Percentiles rank a stretch among this genome's conserved stretches.
Conservation (phyloP, 2,888 invertebrate species). For the Harpalus rubripes region DNA sequence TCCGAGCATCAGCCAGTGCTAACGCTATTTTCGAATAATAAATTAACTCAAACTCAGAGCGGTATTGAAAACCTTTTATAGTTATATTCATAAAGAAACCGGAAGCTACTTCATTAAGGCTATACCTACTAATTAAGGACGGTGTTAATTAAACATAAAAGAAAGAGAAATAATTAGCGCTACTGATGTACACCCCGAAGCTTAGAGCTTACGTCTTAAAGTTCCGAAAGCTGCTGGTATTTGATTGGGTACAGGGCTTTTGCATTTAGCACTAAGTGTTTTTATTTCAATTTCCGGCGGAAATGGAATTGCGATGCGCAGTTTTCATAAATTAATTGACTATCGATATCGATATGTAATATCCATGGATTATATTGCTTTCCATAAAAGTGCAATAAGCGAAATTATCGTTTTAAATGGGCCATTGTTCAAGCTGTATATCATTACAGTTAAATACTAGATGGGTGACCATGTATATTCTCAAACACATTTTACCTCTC, state of each 20-base stretch:
- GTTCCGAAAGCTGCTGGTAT: too few species aligned
- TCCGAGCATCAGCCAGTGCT: neutral
- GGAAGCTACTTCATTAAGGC: neutral
- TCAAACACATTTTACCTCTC: too few species aligned
- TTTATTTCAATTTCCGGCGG: constrained; percentile 45
- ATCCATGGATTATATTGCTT: neutral
- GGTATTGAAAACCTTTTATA: neutral
- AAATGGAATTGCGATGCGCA: constrained; percentile 26
- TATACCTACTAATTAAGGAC: constrained; percentile 13
- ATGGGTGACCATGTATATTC: too few species aligned
- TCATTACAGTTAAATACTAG: too few species aligned
- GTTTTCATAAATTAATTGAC: constrained; percentile 27
- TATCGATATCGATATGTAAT: constrained; percentile 16
- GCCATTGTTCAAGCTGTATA: too few species aligned
- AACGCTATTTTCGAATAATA: neutral
- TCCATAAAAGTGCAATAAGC: too few species aligned
- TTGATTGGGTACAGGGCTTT: neutral
- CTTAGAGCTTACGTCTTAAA: too few species aligned
- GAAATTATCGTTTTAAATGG: too few species aligned
- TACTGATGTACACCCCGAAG: neutral
- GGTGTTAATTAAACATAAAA: constrained; percentile 19
- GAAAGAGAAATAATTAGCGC: neutral
- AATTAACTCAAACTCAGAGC: neutral
- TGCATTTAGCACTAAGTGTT: constrained; percentile 35
- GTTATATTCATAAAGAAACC: neutral